These are phyloP conservation scores for Drosophila serrata DNA, from an alignment of 1,140 invertebrate genomes.

Conservation along the genomic window DNA sequence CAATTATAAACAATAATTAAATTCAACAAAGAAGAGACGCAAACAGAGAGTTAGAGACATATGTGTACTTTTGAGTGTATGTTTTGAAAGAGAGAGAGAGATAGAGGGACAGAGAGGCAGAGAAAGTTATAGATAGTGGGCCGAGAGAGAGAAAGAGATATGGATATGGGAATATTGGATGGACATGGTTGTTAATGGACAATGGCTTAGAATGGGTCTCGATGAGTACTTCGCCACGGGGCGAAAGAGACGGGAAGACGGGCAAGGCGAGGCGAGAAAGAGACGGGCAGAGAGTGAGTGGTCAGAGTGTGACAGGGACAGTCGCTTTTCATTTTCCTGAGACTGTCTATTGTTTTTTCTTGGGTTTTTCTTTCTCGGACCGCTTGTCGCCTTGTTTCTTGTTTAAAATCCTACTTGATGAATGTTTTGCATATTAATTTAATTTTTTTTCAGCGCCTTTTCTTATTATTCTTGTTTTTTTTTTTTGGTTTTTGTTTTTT, in stretches of 20 bases:
- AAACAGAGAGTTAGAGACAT: constrained; percentile 22
- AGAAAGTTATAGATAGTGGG: constrained; percentile 32
- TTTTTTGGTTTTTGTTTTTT: constrained; percentile 12
- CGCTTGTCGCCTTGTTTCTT: constrained; percentile 33
- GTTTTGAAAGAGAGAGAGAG: constrained; percentile 13
- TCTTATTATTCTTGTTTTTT: constrained; percentile 5
- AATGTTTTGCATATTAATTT: constrained; percentile 58
- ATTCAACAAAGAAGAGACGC: constrained; percentile 35
- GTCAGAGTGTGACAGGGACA: constrained; percentile 13
- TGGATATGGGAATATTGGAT: constrained; percentile 65
- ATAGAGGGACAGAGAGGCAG: constrained; percentile 10
- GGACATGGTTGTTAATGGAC: constrained; percentile 73
- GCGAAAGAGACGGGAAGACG: not conserved
- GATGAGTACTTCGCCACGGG: constrained; percentile 28
- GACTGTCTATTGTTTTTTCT: constrained; percentile 21
- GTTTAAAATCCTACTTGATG: constrained; percentile 53
- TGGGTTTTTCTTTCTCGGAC: constrained; percentile 6
- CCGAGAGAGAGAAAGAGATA: constrained; percentile 38
- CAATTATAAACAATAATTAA: constrained; percentile 61
- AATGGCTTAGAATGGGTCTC: constrained; percentile 51
- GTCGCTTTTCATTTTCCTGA: constrained; percentile 45
- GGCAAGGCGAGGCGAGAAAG: constrained; percentile 2
- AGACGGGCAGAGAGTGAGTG: constrained; percentile 11
- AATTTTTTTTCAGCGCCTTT: constrained; percentile 31
- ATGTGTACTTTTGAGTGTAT: constrained; percentile 10